Evolutionary conservation across 2,797 vertebrate species (phyloP).

Genomic region (Micropoecilia bifurca): DNA sequence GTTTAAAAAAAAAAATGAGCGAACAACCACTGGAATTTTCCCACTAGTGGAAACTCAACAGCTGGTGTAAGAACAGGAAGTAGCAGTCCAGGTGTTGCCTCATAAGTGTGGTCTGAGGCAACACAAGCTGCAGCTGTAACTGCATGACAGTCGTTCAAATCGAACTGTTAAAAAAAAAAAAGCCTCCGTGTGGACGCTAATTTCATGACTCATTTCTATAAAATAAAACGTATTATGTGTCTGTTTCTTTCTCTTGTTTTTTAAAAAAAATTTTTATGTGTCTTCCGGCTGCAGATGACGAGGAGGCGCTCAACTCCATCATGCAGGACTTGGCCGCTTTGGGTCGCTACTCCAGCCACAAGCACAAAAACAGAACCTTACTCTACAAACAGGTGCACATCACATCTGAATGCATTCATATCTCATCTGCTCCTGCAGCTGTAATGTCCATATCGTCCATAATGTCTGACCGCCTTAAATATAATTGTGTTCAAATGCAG

Average conservation of each 20-base stretch:
- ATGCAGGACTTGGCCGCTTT: constrained; percentile 93
- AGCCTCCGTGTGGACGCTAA: neutral
- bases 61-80: constrained; percentile 45
- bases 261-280: neutral
- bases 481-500: neutral
- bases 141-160: constrained; percentile 8
- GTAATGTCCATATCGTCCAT: neutral
- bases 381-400: constrained; percentile 86
- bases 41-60: constrained; percentile 20
- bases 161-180: neutral
- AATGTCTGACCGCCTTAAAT: neutral
- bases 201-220: neutral
- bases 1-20: neutral
- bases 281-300: constrained; percentile 82
- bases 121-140: neutral
- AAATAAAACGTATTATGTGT: neutral
- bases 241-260: neutral
- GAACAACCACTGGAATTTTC: constrained; percentile 15
- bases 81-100: constrained; percentile 39
- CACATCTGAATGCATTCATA: neutral
- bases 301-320: constrained; percentile 93
- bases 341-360: constrained; percentile 87
- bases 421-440: neutral
- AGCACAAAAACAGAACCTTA: constrained; percentile 85
- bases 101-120: constrained; percentile 8